phyloP scores from a whole-genome alignment of 2,113 vertebrate genomes.

The Sula dactylatra region DNA sequence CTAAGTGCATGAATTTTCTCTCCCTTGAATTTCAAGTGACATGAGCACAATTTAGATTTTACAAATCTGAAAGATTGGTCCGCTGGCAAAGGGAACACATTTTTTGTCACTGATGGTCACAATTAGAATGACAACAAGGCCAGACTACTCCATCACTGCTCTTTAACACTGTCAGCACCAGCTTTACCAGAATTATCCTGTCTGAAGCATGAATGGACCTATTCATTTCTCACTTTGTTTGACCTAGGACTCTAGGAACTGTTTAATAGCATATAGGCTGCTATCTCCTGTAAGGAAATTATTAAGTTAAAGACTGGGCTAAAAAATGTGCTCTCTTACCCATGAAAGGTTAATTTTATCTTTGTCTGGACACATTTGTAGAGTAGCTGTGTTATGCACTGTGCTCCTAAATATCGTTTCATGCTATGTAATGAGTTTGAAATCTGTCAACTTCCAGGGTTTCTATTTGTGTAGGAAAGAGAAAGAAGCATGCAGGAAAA shows the following conservation, averaged over 20 bases:
- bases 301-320: neutral
- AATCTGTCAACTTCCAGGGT: slow-evolving; percentile 9
- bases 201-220: slow-evolving; percentile 69
- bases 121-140: slow-evolving; percentile 72
- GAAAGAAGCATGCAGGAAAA: neutral
- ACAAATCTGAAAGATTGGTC: slow-evolving; percentile 17
- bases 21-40: neutral
- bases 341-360: slow-evolving; percentile 49
- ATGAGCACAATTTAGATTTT: neutral
- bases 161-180: slow-evolving; percentile 70
- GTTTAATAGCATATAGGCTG: slow-evolving; percentile 8
- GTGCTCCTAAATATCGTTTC: slow-evolving; percentile 8
- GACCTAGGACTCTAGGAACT: slow-evolving; percentile 13
- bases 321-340: neutral
- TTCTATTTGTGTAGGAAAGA: neutral
- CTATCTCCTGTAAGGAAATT: slow-evolving; percentile 48
- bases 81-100: slow-evolving; percentile 17
- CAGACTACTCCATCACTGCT: slow-evolving; percentile 64
- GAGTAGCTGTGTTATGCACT: neutral
- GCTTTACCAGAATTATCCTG: slow-evolving; percentile 69
- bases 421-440: slow-evolving; percentile 18
- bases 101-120: slow-evolving; percentile 65
- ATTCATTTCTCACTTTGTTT: slow-evolving; percentile 67
- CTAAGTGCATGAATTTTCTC: neutral
- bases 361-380: slow-evolving; percentile 22